Base-by-base conservation (phyloP, 1,140 invertebrate genomes). In the Cydia strobilella region DNA sequence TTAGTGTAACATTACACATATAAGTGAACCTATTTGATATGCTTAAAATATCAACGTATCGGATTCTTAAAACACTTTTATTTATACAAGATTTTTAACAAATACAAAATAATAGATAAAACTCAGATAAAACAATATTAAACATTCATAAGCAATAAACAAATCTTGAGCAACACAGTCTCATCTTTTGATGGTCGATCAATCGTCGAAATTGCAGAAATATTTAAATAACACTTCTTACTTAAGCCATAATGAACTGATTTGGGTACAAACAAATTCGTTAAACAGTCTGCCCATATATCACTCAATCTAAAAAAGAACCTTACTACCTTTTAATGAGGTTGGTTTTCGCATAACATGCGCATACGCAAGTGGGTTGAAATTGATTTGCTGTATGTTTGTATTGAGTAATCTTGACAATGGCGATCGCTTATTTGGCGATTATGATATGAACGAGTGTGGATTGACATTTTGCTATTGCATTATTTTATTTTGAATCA, bases 381-480 rank as follows among this genome's bases (percentile, higher is more conserved):
- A 20, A 59, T 59, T 59, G 23, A 59, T 20, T n/a, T 3, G n/a
- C 51, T 12, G 20, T 59, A 3, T 51, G n/a, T 51, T 39, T 35
- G 10, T 59, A 59, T 59, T 59, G 54, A 23, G 54, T 59, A 59
- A 59, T 20, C 54, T 23, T 59, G 18, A 59, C 54, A 59, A 59
- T 59, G 54, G 18, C 54, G 51, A 54, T 54, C 6, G 18, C 54
- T 59, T 23, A 59, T 59, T 59, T 59, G 54, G 54, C 20, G 54
- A 59, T 59, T 59, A 59, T 59, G 54, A 54, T 54, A 54, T 23
- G 54, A 23, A 59, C 54, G 54, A 59, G 54, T 54, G 51, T 54
- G 20, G 18, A 59, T 23, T 59, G 54, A 59, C 54, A 59, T 59
- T 59, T 59, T 59, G 20, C 20, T 59, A 23, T 59, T 59, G 20